Evolutionary conservation across 2,888 invertebrate species (phyloP), one percentile per base, ranked within the genome.

Genomic region (Operophtera brumata): DNA sequence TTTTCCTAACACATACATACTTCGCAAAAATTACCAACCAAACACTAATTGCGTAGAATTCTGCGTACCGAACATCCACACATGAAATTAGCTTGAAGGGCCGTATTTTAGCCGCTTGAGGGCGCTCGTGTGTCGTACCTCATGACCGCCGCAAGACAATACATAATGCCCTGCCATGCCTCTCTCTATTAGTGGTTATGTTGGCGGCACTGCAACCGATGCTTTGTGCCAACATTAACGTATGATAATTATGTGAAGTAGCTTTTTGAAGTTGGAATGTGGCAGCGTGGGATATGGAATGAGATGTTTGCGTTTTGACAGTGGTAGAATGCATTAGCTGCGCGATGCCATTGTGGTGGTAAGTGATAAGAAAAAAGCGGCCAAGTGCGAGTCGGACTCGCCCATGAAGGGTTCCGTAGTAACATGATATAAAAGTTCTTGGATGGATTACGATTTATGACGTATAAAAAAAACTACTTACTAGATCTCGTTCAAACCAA

Each of bases 71-170:
- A 35, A 28, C 44, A 32, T 53, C 41, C 47, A 53, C 47, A 43
- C 28, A 42, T 48, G 47, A 35, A 50, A 59, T 55, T 55, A 55
- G 52, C 39, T 35, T 28, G 42, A 30, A 39, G 52, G 47, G 47
- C 54, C 34, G 40, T 48, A 41, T 48, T 43, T 48, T 30, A 11
- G 37, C 34, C 12, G 64, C 66, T 62, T 12, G 40, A n/a, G 67
- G 65, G 61, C 51, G 50, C 52, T 65, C 67, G 64, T 67, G 66
- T 34, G 51, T 52, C 51, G 43, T 56, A 65, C 63, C 40, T 64
- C 69, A 67, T 66, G 69, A 69, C 54, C 54, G 69, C 69, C 69
- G 30, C 62, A 46, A 67, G 69, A 69, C 64, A 69, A 59, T 47
- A 62, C 53, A 59, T 49, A 55, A 54, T 55, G 32, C 30, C 30